Conservation (phyloP, 2,888 invertebrate genomes). For the Omphaloscelis lunosa region DNA sequence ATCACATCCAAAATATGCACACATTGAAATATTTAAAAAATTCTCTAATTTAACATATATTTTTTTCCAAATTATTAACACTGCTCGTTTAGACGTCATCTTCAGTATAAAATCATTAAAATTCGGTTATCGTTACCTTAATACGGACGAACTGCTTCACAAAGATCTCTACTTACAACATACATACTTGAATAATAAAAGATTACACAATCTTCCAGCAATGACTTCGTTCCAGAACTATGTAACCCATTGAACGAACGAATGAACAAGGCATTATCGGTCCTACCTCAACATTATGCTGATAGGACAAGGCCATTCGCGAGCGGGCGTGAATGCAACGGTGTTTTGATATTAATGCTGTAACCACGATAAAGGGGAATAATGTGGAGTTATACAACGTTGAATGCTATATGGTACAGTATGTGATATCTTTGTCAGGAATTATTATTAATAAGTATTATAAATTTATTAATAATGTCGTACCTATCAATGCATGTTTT, state of each 20-base stretch:
- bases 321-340: constrained; percentile 17
- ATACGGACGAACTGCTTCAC: background rate
- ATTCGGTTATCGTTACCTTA: too few species aligned
- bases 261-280: constrained; percentile 35
- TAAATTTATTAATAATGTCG: background rate
- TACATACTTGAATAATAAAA: constrained; percentile 8
- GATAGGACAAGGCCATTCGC: constrained; percentile 46
- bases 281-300: constrained; percentile 40
- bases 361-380: constrained; percentile 19
- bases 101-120: too few species aligned
- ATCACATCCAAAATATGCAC: too few species aligned
- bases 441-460: background rate
- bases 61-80: too few species aligned
- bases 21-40: too few species aligned
- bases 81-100: too few species aligned
- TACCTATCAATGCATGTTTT: background rate
- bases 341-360: constrained; percentile 23
- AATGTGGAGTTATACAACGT: background rate
- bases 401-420: background rate
- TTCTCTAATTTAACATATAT: too few species aligned
- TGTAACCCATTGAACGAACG: constrained; percentile 29
- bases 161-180: background rate
- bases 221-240: constrained; percentile 36
- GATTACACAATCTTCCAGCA: constrained; percentile 28
- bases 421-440: background rate